Conservation (phyloP, 92 coral and sea anemone genomes). For the Palythoa grandiflora region DNA sequence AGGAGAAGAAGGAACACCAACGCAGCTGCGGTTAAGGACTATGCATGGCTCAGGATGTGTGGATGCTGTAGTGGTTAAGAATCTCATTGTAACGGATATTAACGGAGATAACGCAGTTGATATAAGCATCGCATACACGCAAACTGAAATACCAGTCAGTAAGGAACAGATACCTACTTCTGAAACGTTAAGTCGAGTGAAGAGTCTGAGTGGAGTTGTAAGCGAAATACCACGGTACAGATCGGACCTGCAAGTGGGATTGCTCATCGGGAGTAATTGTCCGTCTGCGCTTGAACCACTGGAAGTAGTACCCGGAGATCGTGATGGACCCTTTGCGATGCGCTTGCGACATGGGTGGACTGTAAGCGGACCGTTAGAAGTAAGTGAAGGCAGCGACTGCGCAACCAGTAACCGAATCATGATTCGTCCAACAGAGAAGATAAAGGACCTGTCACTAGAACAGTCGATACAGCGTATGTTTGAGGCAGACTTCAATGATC, state of each 20-base stretch:
- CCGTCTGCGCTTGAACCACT: slow-evolving; percentile 72
- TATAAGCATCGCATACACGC: slow-evolving; percentile 51
- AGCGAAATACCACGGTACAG: slow-evolving; percentile 49
- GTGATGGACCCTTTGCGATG: slow-evolving; percentile 72
- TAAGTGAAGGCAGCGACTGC: slow-evolving; percentile 2
- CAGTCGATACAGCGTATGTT: slow-evolving; percentile 36
- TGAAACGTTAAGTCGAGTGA: slow-evolving; percentile 35
- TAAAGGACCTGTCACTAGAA: slow-evolving; percentile 50
- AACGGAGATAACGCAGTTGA: slow-evolving; percentile 26
- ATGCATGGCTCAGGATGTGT: slow-evolving; percentile 66
- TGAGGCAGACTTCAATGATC: slow-evolving; percentile 60
- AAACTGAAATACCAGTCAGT: slow-evolving; percentile 58
- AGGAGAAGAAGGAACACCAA: slow-evolving; percentile 28
- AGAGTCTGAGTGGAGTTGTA: slow-evolving; percentile 56
- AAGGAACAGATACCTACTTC: slow-evolving; percentile 68
- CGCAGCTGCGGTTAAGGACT: slow-evolving; percentile 64
- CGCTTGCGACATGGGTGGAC: slow-evolving; percentile 69
- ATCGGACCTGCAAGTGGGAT: slow-evolving; percentile 66
- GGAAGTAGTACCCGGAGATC: slow-evolving; percentile 66
- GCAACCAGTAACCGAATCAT: slow-evolving; percentile 23
- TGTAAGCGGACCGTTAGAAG: slow-evolving; percentile 61
- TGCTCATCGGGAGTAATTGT: slow-evolving; percentile 71
- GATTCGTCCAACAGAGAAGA: slow-evolving; percentile 31
- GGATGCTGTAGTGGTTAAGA: slow-evolving; percentile 9
- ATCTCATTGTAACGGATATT: slow-evolving; percentile 9